A percentile compares a stretch with the other conserved stretches of the same genome.
These are phyloP conservation scores for Thunnus albacares DNA, from an alignment of 2,797 vertebrate species.

Conservation along the genomic window DNA sequence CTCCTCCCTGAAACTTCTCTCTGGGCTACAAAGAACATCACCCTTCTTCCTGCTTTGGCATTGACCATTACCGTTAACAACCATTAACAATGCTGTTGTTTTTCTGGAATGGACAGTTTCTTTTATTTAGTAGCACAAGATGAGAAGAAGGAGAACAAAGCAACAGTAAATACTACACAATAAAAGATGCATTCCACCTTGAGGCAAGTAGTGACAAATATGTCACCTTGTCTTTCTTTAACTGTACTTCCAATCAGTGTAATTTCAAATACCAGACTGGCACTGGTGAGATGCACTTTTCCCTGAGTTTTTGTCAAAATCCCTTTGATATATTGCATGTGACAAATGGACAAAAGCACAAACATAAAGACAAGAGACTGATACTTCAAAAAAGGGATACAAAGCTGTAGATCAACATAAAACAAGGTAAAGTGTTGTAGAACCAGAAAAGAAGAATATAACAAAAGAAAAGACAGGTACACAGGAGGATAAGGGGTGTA, in stretches of 20 bases:
- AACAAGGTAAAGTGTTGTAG: neutral
- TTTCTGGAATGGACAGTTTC: slow-evolving; percentile 4
- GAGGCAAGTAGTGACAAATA: slow-evolving; percentile 19
- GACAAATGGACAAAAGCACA: slow-evolving; percentile 26
- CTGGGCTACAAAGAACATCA: neutral
- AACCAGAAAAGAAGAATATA: neutral
- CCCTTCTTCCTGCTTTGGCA: neutral
- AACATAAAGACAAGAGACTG: neutral
- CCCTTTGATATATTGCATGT: neutral
- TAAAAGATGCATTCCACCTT: slow-evolving; percentile 23
- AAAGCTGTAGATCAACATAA: slow-evolving; percentile 7
- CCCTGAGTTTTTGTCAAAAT: neutral
- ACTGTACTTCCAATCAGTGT: slow-evolving; percentile 14
- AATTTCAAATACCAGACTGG: slow-evolving; percentile 9
- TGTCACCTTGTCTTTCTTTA: slow-evolving; percentile 34
- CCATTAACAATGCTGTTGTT: neutral
- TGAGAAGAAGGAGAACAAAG: slow-evolving; percentile 24
- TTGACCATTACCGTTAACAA: neutral
- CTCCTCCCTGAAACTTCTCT: neutral
- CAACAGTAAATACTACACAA: slow-evolving; percentile 11
- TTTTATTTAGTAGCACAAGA: slow-evolving; percentile 15
- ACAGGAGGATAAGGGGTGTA: neutral
- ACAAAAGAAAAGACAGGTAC: neutral
- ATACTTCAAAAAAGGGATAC: neutral
- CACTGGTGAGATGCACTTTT: neutral